Base-by-base conservation (phyloP, 2,113 vertebrate species). In the Fregata magnificens region DNA sequence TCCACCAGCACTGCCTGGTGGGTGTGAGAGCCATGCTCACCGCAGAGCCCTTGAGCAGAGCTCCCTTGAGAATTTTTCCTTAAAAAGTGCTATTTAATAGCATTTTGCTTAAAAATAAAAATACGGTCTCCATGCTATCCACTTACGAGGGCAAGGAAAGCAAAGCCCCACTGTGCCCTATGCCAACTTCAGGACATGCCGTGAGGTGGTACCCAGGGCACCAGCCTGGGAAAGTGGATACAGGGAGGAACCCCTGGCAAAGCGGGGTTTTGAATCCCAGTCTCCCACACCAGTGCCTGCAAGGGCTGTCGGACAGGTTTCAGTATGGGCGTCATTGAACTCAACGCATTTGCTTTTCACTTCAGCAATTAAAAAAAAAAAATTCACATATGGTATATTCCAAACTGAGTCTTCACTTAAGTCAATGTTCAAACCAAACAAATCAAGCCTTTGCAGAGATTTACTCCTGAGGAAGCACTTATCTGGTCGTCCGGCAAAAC, bases 281-380 rank as follows among this genome's bases (percentile, higher is more conserved):
- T 11, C 6, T 61, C 50, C 50, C 34, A 5, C 0, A 4, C 45
- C 19, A 69, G n/a, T 2, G 38, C 32, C 47, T 34, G 44, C 29
- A 21, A 40, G 49, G 63, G 32, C 15, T 55, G 32, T 12, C 9
- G 65, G 50, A 21, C 20, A 31, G 18, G 11, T 78, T 87, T 78
- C 11, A 11, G 28, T 28, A 9, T 0, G 25, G 29, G 8, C 0
- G 0, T 4, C 0, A 0, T 4, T 34, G 42, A 52, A 34, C 59
- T 58, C 16, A 13, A 44, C 5, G 7, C 5, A 13, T 82, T 74
- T 66, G 22, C 26, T 88, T 88, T 44, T 62, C 9, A 42, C 59
- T 58, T 77, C 31, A 21, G 21, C 18, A 85, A 38, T 44, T 44
- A 34, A 7, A 47, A 34, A 29, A 1, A 38, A n/a, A 50, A 19